Evolutionary conservation across 2,888 invertebrate genomes (phyloP).

Genomic region (Apamea epomidion): DNA sequence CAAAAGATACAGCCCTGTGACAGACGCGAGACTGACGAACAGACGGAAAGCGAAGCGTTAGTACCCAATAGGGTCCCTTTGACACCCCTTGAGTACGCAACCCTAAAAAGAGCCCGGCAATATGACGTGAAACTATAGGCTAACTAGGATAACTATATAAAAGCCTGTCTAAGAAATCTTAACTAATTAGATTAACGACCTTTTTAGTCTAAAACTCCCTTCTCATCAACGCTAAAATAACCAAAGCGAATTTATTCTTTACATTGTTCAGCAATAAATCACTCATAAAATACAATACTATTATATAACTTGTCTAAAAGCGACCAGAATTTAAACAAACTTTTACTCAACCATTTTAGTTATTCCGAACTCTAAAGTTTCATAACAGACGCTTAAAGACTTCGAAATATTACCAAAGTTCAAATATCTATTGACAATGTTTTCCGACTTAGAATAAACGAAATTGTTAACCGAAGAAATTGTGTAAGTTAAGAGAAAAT

Average conservation of each 20-base stretch:
- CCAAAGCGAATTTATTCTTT: conserved; percentile 15
- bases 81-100: neutral
- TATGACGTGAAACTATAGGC: neutral
- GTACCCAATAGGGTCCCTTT: neutral
- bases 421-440: conserved; percentile 38
- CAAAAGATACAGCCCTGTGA: neutral
- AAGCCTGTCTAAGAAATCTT: neutral
- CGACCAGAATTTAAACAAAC: conserved; percentile 33
- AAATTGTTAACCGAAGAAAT: conserved; percentile 42
- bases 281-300: conserved; percentile 45
- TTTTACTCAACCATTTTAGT: conserved; percentile 41
- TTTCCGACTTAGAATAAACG: conserved; percentile 20
- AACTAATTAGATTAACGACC: conserved; percentile 6
- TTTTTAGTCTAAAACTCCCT: neutral
- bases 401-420: conserved; percentile 50
- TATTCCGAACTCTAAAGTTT: conserved; percentile 46
- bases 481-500: conserved; percentile 28
- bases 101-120: neutral
- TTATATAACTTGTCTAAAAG: conserved; percentile 39
- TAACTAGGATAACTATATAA: no score
- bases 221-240: conserved; percentile 14
- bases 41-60: neutral
- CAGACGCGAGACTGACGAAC: neutral
- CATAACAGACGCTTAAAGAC: conserved; percentile 40
- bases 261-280: conserved; percentile 40